Conservation (phyloP, 2,113 vertebrate genomes). For the Chamaetylas fuelleborni region DNA sequence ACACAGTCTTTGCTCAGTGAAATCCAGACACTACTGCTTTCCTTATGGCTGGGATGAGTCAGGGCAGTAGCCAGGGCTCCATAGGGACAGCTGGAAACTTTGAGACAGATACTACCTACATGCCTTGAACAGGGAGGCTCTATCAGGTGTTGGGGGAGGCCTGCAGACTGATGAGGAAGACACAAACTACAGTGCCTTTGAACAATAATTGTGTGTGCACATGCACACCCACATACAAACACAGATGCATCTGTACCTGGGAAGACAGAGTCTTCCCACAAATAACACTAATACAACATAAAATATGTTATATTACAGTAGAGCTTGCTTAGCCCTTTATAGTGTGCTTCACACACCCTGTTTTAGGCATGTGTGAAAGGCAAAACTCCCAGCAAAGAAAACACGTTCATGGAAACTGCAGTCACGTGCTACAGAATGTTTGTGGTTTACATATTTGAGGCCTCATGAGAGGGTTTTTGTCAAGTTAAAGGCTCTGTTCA, state of each 20-base stretch:
- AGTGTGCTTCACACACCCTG: not conserved
- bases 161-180: not conserved
- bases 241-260: not conserved
- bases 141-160: not conserved
- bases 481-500: not conserved
- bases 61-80: not conserved
- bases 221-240: not conserved
- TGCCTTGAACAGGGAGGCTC: not conserved
- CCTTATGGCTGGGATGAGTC: not conserved
- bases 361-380: not conserved
- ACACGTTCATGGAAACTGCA: not conserved
- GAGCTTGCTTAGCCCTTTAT: not conserved
- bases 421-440: not conserved
- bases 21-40: not conserved
- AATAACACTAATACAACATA: no score
- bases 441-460: not conserved
- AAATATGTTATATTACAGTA: not conserved
- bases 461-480: not conserved
- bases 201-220: not conserved
- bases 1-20: not conserved
- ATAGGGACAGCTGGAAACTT: not conserved
- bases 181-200: not conserved
- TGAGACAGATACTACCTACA: not conserved
- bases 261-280: not conserved
- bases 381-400: not conserved